Conservation (phyloP, 2,113 vertebrate genomes). For the Microcebus lehilahytsara region DNA sequence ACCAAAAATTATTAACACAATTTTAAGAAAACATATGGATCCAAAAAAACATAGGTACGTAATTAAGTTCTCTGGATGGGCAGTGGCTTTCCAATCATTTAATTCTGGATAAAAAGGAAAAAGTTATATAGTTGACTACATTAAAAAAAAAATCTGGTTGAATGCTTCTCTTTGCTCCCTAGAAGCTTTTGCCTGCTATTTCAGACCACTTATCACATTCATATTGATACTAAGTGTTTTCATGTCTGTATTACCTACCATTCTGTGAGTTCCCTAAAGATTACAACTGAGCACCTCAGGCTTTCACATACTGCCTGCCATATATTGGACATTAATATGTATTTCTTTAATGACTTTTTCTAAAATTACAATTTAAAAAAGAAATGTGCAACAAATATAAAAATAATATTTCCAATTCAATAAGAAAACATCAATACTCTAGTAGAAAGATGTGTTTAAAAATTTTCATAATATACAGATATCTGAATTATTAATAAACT, state of each 20-base stretch:
- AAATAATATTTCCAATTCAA: not conserved
- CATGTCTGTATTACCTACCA: not conserved
- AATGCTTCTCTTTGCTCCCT: not conserved
- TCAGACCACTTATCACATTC: not conserved
- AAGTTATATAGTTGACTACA: not conserved
- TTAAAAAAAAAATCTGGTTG: not conserved
- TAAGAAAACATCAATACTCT: not conserved
- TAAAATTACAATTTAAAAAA: not conserved
- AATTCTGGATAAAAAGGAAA: not conserved
- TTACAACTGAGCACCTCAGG: not conserved
- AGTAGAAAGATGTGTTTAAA: not conserved
- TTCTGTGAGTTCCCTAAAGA: not conserved
- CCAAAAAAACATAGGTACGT: not conserved
- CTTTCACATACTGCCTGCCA: not conserved
- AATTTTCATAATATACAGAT: not conserved
- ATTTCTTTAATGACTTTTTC: not conserved
- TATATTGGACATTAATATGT: not conserved
- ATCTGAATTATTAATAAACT: not conserved
- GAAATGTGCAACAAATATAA: not conserved
- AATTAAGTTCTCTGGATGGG: not conserved
- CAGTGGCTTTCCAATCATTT: not conserved
- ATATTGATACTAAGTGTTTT: rapidly evolving
- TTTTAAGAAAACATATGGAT: not conserved
- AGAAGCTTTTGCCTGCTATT: not conserved
- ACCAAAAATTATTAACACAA: not conserved